Evolutionary conservation across 2,797 vertebrate genomes (phyloP).

Genomic region (Morus bassanus): DNA sequence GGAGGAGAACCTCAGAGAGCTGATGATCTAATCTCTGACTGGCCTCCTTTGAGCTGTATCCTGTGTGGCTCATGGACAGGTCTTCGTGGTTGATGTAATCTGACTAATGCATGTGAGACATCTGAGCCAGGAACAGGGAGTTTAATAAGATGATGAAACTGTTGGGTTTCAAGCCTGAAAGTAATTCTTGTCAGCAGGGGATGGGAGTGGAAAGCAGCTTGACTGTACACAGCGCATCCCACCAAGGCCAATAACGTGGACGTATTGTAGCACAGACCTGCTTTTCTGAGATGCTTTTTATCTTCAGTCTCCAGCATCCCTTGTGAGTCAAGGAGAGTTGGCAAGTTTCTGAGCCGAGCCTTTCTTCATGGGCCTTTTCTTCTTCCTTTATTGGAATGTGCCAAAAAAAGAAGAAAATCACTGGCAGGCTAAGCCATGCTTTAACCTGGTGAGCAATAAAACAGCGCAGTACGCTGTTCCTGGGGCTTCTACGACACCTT

Average conservation of each 20-base stretch:
- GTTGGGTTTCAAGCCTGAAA: background rate
- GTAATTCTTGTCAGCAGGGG: background rate
- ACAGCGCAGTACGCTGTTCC: fast-evolving
- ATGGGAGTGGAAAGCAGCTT: background rate
- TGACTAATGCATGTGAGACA: background rate
- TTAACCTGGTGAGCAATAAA: background rate
- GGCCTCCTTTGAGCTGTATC: background rate
- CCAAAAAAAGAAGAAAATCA: background rate
- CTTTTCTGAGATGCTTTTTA: background rate
- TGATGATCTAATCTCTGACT: background rate
- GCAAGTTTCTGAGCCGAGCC: background rate
- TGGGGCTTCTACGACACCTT: background rate
- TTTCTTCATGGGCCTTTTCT: background rate
- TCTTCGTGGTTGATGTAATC: background rate
- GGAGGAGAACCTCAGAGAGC: background rate
- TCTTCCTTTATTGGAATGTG: background rate
- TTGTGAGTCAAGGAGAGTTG: background rate
- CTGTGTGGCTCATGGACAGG: background rate
- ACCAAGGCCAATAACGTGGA: background rate
- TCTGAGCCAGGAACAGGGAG: background rate
- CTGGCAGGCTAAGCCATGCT: background rate
- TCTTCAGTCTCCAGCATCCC: background rate
- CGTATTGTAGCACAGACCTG: background rate
- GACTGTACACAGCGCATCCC: background rate
- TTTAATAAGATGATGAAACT: background rate